phyloP scores from a whole-genome alignment of 2,113 vertebrate species.

The Alouatta palliata region DNA sequence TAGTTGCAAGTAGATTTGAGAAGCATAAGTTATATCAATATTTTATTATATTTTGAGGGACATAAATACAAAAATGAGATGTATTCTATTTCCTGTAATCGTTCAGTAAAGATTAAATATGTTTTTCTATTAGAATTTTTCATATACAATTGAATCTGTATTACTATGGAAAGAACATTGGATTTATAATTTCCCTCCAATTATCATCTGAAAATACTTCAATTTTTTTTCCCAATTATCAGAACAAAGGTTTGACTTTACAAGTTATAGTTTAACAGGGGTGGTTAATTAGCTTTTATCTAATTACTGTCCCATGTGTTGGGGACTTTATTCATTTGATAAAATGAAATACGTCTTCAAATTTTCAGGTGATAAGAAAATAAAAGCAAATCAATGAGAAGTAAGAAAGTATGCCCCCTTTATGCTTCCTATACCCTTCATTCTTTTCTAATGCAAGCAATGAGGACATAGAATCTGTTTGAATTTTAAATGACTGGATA shows the following conservation, averaged over 20 bases:
- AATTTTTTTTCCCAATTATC: not conserved
- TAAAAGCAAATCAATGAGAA: not conserved
- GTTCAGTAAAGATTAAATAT: not conserved
- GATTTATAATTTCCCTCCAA: not conserved
- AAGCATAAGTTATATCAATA: not conserved
- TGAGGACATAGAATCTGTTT: not conserved
- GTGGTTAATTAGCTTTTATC: not conserved
- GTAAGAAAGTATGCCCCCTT: not conserved
- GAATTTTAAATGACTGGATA: not conserved
- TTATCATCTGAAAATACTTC: not conserved
- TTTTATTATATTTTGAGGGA: not conserved
- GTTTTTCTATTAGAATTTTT: not conserved
- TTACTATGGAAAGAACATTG: not conserved
- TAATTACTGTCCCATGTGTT: not conserved
- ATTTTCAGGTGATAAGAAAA: not conserved
- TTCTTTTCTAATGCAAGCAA: not conserved
- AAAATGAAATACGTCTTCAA: not conserved
- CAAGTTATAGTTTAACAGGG: not conserved
- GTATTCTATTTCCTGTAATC: not conserved
- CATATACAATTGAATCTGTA: not conserved
- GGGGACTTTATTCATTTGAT: not conserved
- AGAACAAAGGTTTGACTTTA: not conserved
- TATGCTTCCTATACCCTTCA: not conserved
- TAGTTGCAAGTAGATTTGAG: not conserved
- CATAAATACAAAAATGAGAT: not conserved